Percentiles rank a stretch among this genome's conserved stretches.
Conservation (phyloP, 2,797 vertebrate genomes). For the Apodemus agrarius region DNA sequence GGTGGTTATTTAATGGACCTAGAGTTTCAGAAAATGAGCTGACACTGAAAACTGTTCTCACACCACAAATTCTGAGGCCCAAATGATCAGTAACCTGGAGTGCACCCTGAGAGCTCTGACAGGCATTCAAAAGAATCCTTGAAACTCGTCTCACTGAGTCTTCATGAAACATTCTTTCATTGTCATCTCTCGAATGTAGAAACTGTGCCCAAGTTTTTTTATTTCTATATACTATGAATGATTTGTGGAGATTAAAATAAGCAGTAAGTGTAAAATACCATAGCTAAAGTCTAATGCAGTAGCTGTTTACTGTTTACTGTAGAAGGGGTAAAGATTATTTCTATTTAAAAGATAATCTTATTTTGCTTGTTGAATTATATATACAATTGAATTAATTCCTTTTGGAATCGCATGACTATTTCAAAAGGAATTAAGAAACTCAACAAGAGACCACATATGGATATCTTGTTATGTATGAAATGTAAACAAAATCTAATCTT, state of each 20-base stretch:
- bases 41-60: neutral
- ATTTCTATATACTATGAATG: neutral
- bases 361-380: slow-evolving; percentile 23
- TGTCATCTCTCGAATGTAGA: neutral
- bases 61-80: neutral
- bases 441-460: neutral
- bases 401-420: neutral
- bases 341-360: neutral
- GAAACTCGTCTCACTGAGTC: neutral
- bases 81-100: neutral
- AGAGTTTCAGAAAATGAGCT: slow-evolving; percentile 16
- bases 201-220: neutral
- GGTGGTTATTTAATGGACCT: neutral
- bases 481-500: neutral
- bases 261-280: neutral
- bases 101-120: neutral
- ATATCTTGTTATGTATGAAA: neutral
- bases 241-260: slow-evolving; percentile 19
- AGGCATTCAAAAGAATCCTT: neutral
- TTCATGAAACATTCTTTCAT: neutral
- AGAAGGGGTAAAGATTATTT: neutral
- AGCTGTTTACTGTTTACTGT: neutral
- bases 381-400: neutral
- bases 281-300: neutral
- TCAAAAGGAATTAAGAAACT: neutral